These are phyloP conservation scores for Hydrocynus forskahlii DNA, from an alignment of 2,797 vertebrate species.

Conservation along the genomic window DNA sequence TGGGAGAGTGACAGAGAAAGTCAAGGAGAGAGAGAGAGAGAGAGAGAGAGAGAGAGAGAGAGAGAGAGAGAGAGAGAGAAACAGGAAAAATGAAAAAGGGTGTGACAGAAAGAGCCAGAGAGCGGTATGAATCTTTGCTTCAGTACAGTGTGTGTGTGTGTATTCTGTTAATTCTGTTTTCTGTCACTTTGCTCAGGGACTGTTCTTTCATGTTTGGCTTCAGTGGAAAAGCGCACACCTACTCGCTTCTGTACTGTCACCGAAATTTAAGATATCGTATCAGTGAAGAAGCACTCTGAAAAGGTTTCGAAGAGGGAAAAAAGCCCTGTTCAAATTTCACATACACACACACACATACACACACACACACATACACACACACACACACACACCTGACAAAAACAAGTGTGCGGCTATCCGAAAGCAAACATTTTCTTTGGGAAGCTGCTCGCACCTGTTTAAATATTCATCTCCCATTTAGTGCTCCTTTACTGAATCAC, in stretches of 20 bases:
- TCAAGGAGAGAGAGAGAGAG: neutral
- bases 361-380: neutral
- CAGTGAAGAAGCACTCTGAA: neutral
- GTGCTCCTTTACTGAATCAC: slow-evolving; percentile 39
- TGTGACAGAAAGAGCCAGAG: neutral
- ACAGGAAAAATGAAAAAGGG: neutral
- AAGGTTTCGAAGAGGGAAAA: slow-evolving; percentile 21
- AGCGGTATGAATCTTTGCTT: neutral
- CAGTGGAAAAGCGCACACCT: neutral
- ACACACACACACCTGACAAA: neutral
- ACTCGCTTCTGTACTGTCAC: neutral
- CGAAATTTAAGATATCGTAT: slow-evolving; percentile 28
- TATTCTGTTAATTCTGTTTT: neutral
- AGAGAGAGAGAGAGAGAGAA: neutral
- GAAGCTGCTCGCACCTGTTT: slow-evolving; percentile 41
- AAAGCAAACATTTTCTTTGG: slow-evolving; percentile 47
- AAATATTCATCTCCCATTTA: slow-evolving; percentile 54
- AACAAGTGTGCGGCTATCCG: neutral
- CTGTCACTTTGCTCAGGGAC: too few relatives aligned
- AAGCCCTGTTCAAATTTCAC: slow-evolving; percentile 17
- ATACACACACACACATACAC: neutral
- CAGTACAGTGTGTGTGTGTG: neutral
- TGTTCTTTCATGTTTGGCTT: neutral
- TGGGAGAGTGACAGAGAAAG: neutral
- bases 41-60: neutral